These are phyloP conservation scores for Hydractinia symbiolongicarpus DNA, from an alignment of 30 jellyfish, hydroid and myxozoan genomes.

Conservation along the genomic window DNA sequence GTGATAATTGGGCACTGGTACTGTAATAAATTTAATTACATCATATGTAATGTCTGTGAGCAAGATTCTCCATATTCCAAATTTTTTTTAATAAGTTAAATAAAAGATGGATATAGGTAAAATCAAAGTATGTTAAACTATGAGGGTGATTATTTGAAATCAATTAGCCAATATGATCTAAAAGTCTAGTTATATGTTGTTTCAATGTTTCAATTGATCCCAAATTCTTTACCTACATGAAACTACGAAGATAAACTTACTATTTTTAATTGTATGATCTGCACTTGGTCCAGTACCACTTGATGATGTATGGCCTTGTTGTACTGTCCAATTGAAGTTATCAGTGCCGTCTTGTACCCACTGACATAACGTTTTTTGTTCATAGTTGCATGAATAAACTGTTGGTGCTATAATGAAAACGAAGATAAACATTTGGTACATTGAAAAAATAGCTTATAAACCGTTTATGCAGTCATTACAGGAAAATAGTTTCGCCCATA, in stretches of 20 bases:
- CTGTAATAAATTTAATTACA: too few species aligned
- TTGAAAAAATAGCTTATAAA: too few species aligned
- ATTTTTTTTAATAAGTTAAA: too few species aligned
- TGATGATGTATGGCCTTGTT: constrained; percentile 57
- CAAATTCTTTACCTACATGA: too few species aligned
- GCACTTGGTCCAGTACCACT: constrained; percentile 81
- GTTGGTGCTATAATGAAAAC: constrained; percentile 39
- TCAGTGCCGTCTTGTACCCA: constrained; percentile 67
- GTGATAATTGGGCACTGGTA: too few species aligned
- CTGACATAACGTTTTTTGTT: constrained; percentile 52
- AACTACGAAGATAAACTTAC: constrained; percentile 21
- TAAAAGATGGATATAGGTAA: too few species aligned
- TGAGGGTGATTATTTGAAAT: neutral
- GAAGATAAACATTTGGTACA: neutral
- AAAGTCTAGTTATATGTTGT: too few species aligned
- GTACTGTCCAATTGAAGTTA: constrained; percentile 71
- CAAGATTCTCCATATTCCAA: too few species aligned
- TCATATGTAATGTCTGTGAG: too few species aligned
- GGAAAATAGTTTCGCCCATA: neutral
- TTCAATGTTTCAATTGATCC: too few species aligned
- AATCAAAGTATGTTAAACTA: too few species aligned
- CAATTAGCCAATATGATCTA: neutral
- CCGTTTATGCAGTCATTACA: too few species aligned
- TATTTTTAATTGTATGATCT: constrained; percentile 63
- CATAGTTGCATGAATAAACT: constrained; percentile 58